Evolutionary conservation across 1,140 invertebrate species (phyloP), one percentile per base, ranked within the genome.

Genomic region (Drosophila punjabiensis): DNA sequence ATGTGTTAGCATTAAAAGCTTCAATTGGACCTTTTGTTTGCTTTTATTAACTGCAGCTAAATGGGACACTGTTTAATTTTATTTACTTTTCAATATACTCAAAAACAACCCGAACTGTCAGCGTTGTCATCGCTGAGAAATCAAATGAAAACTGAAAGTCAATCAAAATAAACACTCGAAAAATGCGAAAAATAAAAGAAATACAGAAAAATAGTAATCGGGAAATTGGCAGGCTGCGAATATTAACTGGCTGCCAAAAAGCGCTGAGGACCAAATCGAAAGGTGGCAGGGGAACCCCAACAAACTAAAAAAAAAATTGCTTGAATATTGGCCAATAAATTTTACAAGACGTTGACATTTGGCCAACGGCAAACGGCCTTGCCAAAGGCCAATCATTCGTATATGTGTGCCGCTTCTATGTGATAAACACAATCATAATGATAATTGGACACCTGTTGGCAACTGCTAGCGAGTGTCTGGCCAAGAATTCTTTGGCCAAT

Each of bases 251-350:
- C 86, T 90, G 86, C 82, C 86, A 89, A 89, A 82, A 82, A 68
- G 50, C 48, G 28, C 62, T 41, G 67, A 68, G 50, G 35, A 41
- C 55, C 47, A 64, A 65, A 58, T 18, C 18, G 37, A 63, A 56
- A 39, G 43, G 52, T 37, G 48, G 47, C 20, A 48, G 45, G 41
- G 37, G 28, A 45, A 62, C 2, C 30, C 45, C 28, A 45, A 56
- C 47, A 2, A 3, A n/a, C 10, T 11, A 5, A n/a, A 18, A 70
- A 60, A 76, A 81, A 75, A 67, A 56, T 81, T 75, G 50, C 39
- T 89, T 90, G 82, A 90, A 89, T 92, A 85, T 86, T 92, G 89
- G 89, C 89, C 82, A 92, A 92, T 92, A 92, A 89, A 92, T 90
- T 82, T 81, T 86, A 78, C 86, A 85, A 92, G 81, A 82, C 89